phyloP scores from a whole-genome alignment of 2,113 vertebrate genomes.

The Oceanodroma tethys region DNA sequence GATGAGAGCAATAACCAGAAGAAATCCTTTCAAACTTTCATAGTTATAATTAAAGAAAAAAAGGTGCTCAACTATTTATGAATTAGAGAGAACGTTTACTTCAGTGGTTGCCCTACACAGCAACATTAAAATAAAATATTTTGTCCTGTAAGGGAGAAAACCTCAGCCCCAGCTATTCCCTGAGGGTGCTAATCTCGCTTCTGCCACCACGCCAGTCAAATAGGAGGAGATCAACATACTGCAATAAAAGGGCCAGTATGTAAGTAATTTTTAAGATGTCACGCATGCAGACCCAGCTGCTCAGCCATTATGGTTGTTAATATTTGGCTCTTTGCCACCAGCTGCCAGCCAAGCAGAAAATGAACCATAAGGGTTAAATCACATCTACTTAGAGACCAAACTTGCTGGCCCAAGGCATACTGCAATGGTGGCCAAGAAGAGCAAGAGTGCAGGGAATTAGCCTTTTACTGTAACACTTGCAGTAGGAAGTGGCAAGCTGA shows the following conservation, averaged over 20 bases:
- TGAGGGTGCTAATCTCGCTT: background rate
- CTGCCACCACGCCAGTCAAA: background rate
- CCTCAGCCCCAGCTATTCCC: background rate
- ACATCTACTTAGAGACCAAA: background rate
- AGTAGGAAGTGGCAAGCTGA: background rate
- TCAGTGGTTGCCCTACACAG: background rate
- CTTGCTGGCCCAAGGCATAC: background rate
- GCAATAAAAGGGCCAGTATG: background rate
- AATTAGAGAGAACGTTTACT: background rate
- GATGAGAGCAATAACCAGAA: background rate
- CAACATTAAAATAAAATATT: background rate
- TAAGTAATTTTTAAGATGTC: background rate
- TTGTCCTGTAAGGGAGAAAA: background rate
- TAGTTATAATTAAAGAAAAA: background rate
- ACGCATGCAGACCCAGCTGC: background rate
- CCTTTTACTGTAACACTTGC: background rate
- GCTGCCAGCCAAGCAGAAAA: constrained; percentile 5
- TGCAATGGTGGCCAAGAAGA: background rate
- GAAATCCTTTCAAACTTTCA: background rate
- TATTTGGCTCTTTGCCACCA: constrained; percentile 26
- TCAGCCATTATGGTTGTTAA: background rate
- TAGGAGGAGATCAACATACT: background rate
- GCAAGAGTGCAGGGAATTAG: background rate
- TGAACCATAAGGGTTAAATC: constrained; percentile 37
- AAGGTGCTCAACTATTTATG: background rate